A percentile compares a stretch with the other conserved stretches of the same genome.
Conservation (phyloP, 2,113 vertebrate genomes). For the Bos taurus region ARS-UCD2.0 NC_037334.1:16677001-16677500, state of each 20-base stretch:
- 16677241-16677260: background rate
- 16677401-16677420: background rate
- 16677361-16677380: background rate
- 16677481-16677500: background rate
- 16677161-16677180: too few species aligned
- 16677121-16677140: background rate
- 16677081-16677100: background rate
- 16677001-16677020: background rate
- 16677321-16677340: background rate
- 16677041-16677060: background rate
- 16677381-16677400: background rate
- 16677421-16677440: background rate
- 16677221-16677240: background rate
- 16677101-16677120: background rate
- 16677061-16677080: background rate
- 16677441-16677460: background rate
- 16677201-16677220: background rate
- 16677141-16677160: background rate
- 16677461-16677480: background rate
- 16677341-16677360: background rate
- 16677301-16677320: background rate
- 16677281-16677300: background rate
- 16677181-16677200: background rate
- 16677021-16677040: too few species aligned
- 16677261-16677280: background rate